phyloP scores from a whole-genome alignment of 2,797 vertebrate genomes.

The Sparidentex hasta region DNA sequence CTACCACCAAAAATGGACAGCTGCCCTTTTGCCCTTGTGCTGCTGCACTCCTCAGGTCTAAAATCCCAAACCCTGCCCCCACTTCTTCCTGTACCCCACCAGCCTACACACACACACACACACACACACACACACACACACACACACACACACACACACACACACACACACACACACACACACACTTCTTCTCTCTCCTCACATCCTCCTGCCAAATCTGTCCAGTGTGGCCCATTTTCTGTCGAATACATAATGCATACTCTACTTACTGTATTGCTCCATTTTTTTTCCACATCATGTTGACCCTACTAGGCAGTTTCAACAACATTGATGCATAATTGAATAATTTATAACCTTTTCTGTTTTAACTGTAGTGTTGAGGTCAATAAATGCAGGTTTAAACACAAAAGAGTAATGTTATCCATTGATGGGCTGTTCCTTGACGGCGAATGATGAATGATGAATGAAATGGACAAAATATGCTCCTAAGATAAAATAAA shows the following conservation, averaged over 20 bases:
- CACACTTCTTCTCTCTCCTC: conserved; percentile 12
- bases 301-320: conserved; percentile 22
- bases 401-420: conserved; percentile 1
- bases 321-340: conserved; percentile 19
- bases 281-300: conserved; percentile 13
- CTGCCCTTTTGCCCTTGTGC: conserved; percentile 69
- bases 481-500: conserved; percentile 20
- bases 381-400: conserved; percentile 23
- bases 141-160: not conserved
- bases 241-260: conserved; percentile 44
- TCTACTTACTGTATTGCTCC: conserved; percentile 11
- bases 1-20: conserved; percentile 58
- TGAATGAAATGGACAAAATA: conserved; percentile 27
- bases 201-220: conserved; percentile 49
- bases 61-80: conserved; percentile 44
- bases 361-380: conserved; percentile 18
- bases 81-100: conserved; percentile 15
- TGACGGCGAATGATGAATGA: not conserved
- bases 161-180: not conserved
- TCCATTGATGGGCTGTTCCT: conserved; percentile 10
- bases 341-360: conserved; percentile 18
- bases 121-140: not conserved
- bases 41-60: conserved; percentile 49
- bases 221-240: conserved; percentile 3
- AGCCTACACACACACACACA: not conserved